Evolutionary conservation across 2,888 invertebrate genomes (phyloP), one percentile per base, ranked within the genome.

Genomic region (Apoda limacodes): DNA sequence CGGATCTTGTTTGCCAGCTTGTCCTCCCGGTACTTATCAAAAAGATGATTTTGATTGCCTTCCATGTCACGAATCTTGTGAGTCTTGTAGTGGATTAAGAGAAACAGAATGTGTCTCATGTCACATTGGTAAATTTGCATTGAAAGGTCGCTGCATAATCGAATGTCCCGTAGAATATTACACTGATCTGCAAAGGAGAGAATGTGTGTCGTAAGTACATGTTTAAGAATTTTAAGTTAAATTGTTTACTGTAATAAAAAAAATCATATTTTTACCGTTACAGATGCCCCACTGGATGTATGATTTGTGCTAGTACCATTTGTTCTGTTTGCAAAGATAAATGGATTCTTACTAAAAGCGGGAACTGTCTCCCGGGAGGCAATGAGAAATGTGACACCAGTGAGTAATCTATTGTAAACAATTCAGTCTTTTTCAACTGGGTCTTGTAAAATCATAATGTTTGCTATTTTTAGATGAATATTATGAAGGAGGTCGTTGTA

Each of bases 11-110:
- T 85, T 92, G 58, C 91, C 93, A 3, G 85, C 90, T 1, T 95
- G 95, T 72, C 94, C 93, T 1, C 64, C 85, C 9, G 87, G 89
- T 50, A 93, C 92, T 26, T 93, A 87, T 63, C 93, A 94, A 74
- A 92, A 91, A 22, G 90, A 93, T 57, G 92, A 93, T 62, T 91
- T 92, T 65, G 89, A 88, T 54, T 93, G 93, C 64, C 83, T 86
- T 42, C 82, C 87, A 7, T 93, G 93, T 55, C 90, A 93, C 63
- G 82, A 87, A 39, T 85, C 88, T 29, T 93, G 93, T 59, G 89
- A 89, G 59, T 90, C 92, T 23, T 93, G 93, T 65, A 88, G 84
- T 42, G 92, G 92, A n/a, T 85, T 89, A 10, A 86, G 85, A 32
- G 88, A 88, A 52, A 85, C 86, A 17, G 88, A 89, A 49, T 94